Base-by-base conservation (phyloP, 2,888 invertebrate genomes). In the Lasius platythorax region DNA sequence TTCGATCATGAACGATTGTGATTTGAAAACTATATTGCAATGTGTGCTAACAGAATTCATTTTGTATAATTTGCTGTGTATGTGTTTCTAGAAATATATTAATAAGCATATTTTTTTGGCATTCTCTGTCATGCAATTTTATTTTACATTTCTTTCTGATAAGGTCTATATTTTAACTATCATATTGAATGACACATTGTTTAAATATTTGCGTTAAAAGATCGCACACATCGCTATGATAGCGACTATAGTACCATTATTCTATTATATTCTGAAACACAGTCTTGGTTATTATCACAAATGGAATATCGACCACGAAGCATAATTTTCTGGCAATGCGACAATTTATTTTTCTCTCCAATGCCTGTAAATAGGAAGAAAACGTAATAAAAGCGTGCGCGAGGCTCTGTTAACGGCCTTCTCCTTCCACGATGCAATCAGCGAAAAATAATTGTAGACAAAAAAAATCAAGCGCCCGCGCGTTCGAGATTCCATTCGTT, bases 381-480 rank as follows among this genome's bases (percentile, higher is more conserved):
- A 79, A 72, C 50, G 28, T 79, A 79, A 79, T 79, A 37, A 46
- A 76, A 70, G 66, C 63, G 63, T 58, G 63, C 73, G 56, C 37
- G 33, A 72, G 30, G 66, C 78, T n/a, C 12, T 72, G 83, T 88
- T 87, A 66, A 86, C 76, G 63, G 81, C 68, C 63, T 8, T 66
- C 56, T 46, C 37, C 82, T 56, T 82, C 53, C 28, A 53, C 76
- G 30, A 83, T 72, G 68, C 83, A 79, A 87, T 89, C 82, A 83
- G 78, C 61, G 85, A 88, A 85, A 88, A 91, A 89, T 87, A 86
- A 86, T 88, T 83, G 83, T 87, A 85, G 85, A 82, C 84, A 78
- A 78, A 74, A 82, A 82, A 73, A 90, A 89, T 90, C 74, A 87
- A 90, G 85, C 83, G 86, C 75, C 85, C 66, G 86, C 73, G 56